Conservation (phyloP, 2,797 vertebrate genomes). For the Cirrhinus molitorella region DNA sequence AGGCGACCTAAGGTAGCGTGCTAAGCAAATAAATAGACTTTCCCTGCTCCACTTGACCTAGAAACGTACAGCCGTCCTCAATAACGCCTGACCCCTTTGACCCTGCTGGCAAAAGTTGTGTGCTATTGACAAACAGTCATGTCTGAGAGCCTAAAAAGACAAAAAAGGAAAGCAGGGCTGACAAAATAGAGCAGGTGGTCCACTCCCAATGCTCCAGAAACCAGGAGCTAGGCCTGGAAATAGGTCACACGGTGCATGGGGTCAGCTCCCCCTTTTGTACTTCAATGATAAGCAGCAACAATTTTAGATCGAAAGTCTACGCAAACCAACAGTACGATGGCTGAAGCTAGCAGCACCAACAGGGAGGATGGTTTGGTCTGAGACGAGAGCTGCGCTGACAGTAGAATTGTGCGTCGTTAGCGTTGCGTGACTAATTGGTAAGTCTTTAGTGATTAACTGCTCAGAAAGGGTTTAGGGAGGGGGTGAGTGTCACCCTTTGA, state of each 20-base stretch:
- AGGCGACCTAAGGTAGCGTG: conserved; percentile 63
- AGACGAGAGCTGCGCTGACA: conserved; percentile 70
- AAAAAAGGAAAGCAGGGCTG: conserved; percentile 1
- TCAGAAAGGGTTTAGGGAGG: conserved; percentile 47
- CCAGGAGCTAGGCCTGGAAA: background rate
- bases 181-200: conserved; percentile 35
- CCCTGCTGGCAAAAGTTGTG: background rate
- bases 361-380: background rate
- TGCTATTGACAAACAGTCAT: conserved; percentile 9
- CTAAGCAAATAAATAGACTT: conserved; percentile 73
- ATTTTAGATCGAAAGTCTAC: background rate
- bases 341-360: background rate
- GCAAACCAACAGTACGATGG: background rate
- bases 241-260: conserved; percentile 34
- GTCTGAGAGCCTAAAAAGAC: background rate
- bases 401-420: conserved; percentile 72
- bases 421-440: conserved; percentile 75
- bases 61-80: conserved; percentile 1
- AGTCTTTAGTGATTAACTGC: conserved; percentile 67
- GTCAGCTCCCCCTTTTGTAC: background rate
- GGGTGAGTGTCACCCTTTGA: conserved; percentile 48
- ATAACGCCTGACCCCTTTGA: background rate
- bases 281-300: background rate
- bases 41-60: conserved; percentile 57
- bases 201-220: background rate